Evolutionary conservation across 2,888 invertebrate genomes (phyloP).

Genomic region (Hedya salicella): DNA sequence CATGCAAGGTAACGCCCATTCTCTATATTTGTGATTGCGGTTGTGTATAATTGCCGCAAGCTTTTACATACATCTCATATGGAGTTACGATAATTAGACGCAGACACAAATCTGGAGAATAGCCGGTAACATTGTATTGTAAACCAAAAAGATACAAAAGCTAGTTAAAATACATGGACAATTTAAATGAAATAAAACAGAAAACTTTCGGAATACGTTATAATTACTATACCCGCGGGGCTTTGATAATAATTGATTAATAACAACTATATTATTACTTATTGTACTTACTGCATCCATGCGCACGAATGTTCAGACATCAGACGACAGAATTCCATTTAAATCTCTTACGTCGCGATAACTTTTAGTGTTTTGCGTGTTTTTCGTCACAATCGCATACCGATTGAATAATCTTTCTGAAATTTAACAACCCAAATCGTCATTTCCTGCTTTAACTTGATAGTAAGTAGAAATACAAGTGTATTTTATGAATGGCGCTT

Average conservation of each 20-base stretch:
- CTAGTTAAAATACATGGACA: too few species aligned
- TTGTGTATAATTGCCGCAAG: too few species aligned
- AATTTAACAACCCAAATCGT: constrained; percentile 36
- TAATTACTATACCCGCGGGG: too few species aligned
- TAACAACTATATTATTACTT: background rate
- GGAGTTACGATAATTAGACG: too few species aligned
- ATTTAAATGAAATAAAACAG: too few species aligned
- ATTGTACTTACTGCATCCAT: background rate
- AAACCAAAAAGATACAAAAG: too few species aligned
- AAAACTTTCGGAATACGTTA: too few species aligned
- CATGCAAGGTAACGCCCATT: too few species aligned
- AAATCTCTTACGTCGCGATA: constrained; percentile 31
- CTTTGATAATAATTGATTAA: background rate
- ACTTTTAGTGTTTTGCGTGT: constrained; percentile 33
- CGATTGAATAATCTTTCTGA: constrained; percentile 36
- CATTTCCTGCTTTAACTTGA: constrained; percentile 38
- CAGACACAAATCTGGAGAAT: too few species aligned
- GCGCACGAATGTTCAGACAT: constrained; percentile 9
- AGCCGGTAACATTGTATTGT: too few species aligned
- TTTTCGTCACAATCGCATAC: constrained; percentile 29
- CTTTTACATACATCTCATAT: too few species aligned
- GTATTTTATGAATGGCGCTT: background rate
- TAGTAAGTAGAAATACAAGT: constrained; percentile 22
- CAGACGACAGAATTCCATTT: constrained; percentile 32
- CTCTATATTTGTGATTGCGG: too few species aligned